Percentiles rank a stretch among this genome's conserved stretches.
phyloP scores from a whole-genome alignment of 2,888 invertebrate species.

The Campaea margaritaria region DNA sequence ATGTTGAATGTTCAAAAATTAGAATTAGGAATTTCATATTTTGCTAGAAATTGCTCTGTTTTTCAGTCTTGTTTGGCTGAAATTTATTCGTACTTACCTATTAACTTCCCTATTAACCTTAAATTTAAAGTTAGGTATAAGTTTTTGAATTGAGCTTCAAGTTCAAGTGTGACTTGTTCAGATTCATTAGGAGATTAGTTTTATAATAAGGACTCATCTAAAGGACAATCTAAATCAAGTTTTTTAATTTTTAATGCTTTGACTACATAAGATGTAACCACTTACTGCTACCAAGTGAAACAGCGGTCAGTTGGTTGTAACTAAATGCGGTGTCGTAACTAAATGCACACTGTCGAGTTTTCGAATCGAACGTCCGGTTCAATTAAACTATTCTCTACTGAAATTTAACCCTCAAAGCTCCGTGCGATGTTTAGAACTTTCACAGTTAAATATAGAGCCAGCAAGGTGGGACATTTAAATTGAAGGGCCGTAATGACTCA shows the following conservation, averaged over 20 bases:
- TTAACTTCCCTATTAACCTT: too few relatives aligned
- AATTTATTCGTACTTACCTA: too few relatives aligned
- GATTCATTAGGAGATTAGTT: too few relatives aligned
- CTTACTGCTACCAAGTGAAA: too few relatives aligned
- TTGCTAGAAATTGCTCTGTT: background rate
- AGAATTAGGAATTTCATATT: background rate
- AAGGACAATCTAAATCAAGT: too few relatives aligned
- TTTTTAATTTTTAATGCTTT: too few relatives aligned
- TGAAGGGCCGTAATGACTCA: conserved; percentile 12
- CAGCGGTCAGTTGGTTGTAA: background rate
- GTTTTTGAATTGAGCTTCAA: too few relatives aligned
- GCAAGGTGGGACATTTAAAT: background rate
- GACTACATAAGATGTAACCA: too few relatives aligned
- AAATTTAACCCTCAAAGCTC: background rate
- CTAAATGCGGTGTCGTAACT: background rate
- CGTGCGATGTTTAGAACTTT: conserved; percentile 5
- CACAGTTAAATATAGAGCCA: conserved; percentile 1
- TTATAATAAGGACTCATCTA: too few relatives aligned
- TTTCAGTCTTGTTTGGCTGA: too few relatives aligned
- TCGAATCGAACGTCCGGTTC: background rate
- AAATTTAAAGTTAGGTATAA: too few relatives aligned
- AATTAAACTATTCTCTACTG: background rate
- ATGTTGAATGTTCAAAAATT: conserved; percentile 11
- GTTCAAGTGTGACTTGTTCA: too few relatives aligned
- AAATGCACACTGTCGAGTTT: background rate